Conservation (phyloP, 2,113 vertebrate species). For the Protobothrops flavoviridis region DNA sequence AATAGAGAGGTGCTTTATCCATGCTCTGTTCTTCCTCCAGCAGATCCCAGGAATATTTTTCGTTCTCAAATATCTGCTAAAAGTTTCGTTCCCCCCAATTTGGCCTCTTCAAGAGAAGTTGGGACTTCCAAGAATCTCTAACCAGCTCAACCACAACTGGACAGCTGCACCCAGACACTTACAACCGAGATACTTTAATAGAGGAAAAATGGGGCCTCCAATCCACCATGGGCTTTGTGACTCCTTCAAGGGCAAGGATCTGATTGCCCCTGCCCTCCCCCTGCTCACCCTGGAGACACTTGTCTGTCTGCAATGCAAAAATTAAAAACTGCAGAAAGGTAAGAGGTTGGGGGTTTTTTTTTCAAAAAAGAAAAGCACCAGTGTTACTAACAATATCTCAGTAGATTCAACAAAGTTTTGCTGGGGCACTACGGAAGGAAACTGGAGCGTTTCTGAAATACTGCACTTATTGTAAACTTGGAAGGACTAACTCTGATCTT, state of each 20-base stretch:
- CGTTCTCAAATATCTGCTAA: background rate
- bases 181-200: background rate
- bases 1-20: background rate
- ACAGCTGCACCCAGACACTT: background rate
- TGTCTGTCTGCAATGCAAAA: background rate
- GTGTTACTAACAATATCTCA: background rate
- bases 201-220: background rate
- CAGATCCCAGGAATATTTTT: background rate
- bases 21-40: slow-evolving; percentile 4
- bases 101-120: background rate
- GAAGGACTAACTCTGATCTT: background rate
- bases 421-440: slow-evolving; percentile 56
- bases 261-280: background rate
- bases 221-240: background rate
- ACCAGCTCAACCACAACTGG: background rate
- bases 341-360: fast-evolving
- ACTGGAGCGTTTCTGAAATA: slow-evolving; percentile 30
- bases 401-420: slow-evolving; percentile 1
- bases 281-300: background rate
- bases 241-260: background rate
- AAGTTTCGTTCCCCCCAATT: background rate
- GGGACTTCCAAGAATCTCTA: background rate
- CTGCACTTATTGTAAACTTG: slow-evolving; percentile 56
- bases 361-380: background rate
- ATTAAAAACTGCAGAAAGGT: background rate